Evolutionary conservation across 2,797 vertebrate species (phyloP).

Genomic region (Hippopotamyrus pictus): DNA sequence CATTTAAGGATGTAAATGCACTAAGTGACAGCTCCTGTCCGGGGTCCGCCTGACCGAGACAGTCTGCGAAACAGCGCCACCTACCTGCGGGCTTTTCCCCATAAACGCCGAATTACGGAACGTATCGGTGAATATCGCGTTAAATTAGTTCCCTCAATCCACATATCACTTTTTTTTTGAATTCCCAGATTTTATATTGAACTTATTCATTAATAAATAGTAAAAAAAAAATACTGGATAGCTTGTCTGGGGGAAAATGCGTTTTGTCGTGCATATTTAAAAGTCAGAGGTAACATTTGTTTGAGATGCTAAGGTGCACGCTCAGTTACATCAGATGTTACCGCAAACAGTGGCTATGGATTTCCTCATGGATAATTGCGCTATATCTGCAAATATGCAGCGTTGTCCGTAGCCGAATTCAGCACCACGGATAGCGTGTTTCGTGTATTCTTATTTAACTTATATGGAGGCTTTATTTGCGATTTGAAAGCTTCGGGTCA

Average conservation of each 20-base stretch:
- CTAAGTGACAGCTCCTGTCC: not conserved
- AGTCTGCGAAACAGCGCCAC: constrained; percentile 19
- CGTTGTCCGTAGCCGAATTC: not conserved
- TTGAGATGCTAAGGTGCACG: not conserved
- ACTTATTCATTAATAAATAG: not conserved
- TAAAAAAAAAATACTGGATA: not conserved
- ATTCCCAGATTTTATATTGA: not conserved
- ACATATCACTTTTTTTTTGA: not conserved
- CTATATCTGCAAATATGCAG: not conserved
- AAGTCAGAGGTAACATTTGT: not conserved
- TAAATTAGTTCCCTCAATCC: not conserved
- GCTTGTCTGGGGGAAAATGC: not conserved
- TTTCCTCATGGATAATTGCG: not conserved
- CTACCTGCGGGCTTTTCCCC: not conserved
- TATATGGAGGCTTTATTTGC: not conserved
- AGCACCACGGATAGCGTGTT: not conserved
- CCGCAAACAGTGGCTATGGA: not conserved
- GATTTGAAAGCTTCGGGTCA: not conserved
- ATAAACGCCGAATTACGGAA: not conserved
- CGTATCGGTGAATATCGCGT: not conserved
- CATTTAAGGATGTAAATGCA: not conserved
- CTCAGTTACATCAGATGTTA: not conserved
- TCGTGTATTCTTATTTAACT: not conserved
- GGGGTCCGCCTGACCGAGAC: not conserved
- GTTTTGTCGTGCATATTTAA: not conserved